Percentiles rank a stretch among this genome's conserved stretches.
phyloP scores from a whole-genome alignment of 35 echinoderm and acorn worm species.

The Strongylocentrotus purpuratus region DNA sequence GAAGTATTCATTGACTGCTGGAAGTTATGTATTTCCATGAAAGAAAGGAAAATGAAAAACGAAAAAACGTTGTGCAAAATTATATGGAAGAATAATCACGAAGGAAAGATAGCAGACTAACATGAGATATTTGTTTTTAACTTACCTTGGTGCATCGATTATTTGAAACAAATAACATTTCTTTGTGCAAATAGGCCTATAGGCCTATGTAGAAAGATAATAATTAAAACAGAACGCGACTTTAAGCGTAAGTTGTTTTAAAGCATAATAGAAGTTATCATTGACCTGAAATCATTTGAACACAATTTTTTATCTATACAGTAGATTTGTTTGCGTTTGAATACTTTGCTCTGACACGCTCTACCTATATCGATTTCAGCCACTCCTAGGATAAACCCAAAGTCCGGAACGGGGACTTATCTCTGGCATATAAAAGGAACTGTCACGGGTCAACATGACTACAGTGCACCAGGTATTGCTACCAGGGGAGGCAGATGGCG shows the following conservation, averaged over 20 bases:
- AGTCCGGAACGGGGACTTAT: neutral
- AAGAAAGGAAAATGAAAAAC: no score
- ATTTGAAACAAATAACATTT: no score
- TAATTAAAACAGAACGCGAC: neutral
- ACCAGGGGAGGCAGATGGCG: slow-evolving; percentile 12
- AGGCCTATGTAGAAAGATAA: no score
- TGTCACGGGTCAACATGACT: neutral
- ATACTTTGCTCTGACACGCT: neutral
- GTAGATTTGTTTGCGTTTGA: neutral
- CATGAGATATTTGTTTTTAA: no score
- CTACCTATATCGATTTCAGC: neutral
- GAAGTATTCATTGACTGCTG: no score
- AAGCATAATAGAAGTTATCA: neutral
- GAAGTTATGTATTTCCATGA: no score
- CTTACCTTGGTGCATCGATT: no score
- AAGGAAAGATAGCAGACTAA: no score
- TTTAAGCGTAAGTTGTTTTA: neutral
- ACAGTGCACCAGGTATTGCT: slow-evolving; percentile 21
- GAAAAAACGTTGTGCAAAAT: no score
- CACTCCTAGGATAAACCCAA: neutral
- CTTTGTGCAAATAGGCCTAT: no score
- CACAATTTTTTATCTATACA: neutral
- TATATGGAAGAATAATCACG: no score
- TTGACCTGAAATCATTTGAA: neutral
- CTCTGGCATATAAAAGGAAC: neutral